phyloP scores from a whole-genome alignment of 1,140 invertebrate genomes.

The Micrasema minimum region DNA sequence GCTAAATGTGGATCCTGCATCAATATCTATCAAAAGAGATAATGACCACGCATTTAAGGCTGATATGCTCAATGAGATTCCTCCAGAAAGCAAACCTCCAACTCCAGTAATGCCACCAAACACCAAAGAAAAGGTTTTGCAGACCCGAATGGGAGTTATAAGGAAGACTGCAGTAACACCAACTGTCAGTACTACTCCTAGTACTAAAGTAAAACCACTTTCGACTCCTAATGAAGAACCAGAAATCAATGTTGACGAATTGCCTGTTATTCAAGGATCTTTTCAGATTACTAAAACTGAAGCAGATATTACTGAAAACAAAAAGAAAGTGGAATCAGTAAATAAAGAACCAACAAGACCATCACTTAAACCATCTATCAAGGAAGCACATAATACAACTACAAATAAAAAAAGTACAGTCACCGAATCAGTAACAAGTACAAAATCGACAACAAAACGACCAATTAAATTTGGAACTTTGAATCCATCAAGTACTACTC shows the following conservation, averaged over 20 bases:
- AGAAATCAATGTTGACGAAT: constrained; percentile 67
- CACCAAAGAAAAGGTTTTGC: constrained; percentile 62
- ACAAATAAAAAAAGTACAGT: constrained; percentile 62
- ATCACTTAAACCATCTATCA: constrained; percentile 57
- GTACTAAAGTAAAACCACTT: constrained; percentile 55
- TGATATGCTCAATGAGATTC: constrained; percentile 61
- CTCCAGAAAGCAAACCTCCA: constrained; percentile 61
- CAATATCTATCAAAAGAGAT: constrained; percentile 73
- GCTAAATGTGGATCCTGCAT: constrained; percentile 74
- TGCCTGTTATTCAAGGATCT: constrained; percentile 69
- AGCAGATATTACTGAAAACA: constrained; percentile 71
- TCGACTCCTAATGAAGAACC: constrained; percentile 62
- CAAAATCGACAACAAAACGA: constrained; percentile 44
- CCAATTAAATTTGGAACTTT: constrained; percentile 49
- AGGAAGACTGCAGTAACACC: constrained; percentile 66
- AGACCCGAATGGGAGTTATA: constrained; percentile 65
- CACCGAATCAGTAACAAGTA: constrained; percentile 54
- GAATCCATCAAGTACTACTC: constrained; percentile 55
- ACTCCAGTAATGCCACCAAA: constrained; percentile 56
- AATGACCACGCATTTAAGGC: constrained; percentile 64
- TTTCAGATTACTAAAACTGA: constrained; percentile 72
- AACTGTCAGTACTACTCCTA: constrained; percentile 57
- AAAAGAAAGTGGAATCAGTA: constrained; percentile 59
- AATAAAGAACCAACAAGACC: constrained; percentile 56
- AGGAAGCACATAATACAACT: constrained; percentile 61